phyloP scores from a whole-genome alignment of 2,888 invertebrate genomes.

The Ornithoptera alexandrae region DNA sequence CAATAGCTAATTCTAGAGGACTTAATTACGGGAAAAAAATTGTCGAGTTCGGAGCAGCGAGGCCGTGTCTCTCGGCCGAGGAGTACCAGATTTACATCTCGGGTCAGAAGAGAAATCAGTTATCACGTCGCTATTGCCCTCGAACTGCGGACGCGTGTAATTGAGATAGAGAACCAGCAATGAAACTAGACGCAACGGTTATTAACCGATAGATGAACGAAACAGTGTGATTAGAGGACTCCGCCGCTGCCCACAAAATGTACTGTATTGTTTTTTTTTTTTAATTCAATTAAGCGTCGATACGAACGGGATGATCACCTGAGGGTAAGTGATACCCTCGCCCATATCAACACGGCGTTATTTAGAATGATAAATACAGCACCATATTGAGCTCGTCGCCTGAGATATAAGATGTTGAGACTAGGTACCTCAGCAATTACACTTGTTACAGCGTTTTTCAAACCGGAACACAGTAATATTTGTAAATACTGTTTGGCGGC shows the following conservation, averaged over 20 bases:
- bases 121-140: constrained; percentile 58
- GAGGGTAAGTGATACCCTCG: no score
- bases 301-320: no score
- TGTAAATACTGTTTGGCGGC: no score
- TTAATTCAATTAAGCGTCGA: no score
- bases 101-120: constrained; percentile 74
- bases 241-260: constrained; percentile 38
- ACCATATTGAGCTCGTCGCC: no score
- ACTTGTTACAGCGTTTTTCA: no score
- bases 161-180: constrained; percentile 67
- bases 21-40: constrained; percentile 63
- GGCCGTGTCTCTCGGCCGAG: constrained; percentile 44
- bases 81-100: constrained; percentile 60
- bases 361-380: no score
- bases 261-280: constrained; percentile 3
- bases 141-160: constrained; percentile 76
- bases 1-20: constrained; percentile 62
- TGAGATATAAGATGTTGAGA: no score
- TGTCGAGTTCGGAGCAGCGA: constrained; percentile 32
- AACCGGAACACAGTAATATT: no score
- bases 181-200: constrained; percentile 64
- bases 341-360: no score
- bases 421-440: constrained; percentile 12
- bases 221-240: constrained; percentile 40
- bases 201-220: constrained; percentile 49